A percentile compares a stretch with the other conserved stretches of the same genome.
These are phyloP conservation scores for Leptobrachium ailaonicum DNA, from an alignment of 2,113 vertebrate genomes.

Conservation along the genomic window DNA sequence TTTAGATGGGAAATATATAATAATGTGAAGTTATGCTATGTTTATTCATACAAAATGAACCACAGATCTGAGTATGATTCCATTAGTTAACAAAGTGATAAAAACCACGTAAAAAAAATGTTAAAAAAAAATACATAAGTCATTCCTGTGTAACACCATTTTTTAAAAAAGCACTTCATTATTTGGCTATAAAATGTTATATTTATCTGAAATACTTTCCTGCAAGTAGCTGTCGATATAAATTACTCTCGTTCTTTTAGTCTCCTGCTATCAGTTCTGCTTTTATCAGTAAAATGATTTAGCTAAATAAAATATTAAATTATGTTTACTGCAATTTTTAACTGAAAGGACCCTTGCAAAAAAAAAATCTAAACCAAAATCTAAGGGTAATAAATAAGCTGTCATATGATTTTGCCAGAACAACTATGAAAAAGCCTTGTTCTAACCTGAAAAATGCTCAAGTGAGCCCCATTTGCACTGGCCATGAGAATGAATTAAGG, in stretches of 20 bases:
- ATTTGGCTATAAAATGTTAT: constrained; percentile 32
- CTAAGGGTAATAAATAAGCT: constrained; percentile 37
- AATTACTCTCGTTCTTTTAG: constrained; percentile 45
- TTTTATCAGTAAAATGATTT: constrained; percentile 50
- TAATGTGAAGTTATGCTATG: constrained; percentile 22
- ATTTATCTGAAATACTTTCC: constrained; percentile 48
- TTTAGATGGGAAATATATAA: background rate
- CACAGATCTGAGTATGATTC: background rate
- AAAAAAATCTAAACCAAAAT: constrained; percentile 32
- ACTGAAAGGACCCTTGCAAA: constrained; percentile 38
- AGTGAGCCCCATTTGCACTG: constrained; percentile 51
- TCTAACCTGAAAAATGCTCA: constrained; percentile 49
- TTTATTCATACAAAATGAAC: constrained; percentile 25
- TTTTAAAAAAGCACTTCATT: constrained; percentile 36
- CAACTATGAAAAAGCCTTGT: constrained; percentile 44
- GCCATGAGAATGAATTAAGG: constrained; percentile 51
- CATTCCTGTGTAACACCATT: constrained; percentile 16
- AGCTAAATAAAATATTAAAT: constrained; percentile 50
- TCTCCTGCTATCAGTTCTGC: constrained; percentile 37
- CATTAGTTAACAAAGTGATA: constrained; percentile 6
- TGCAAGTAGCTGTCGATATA: constrained; percentile 43
- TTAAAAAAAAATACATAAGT: constrained; percentile 37
- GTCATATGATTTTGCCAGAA: constrained; percentile 38
- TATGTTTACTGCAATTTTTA: constrained; percentile 40
- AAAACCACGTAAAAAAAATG: constrained; percentile 17